Conservation (phyloP, 2,113 vertebrate genomes). For the Sitta europaea region DNA sequence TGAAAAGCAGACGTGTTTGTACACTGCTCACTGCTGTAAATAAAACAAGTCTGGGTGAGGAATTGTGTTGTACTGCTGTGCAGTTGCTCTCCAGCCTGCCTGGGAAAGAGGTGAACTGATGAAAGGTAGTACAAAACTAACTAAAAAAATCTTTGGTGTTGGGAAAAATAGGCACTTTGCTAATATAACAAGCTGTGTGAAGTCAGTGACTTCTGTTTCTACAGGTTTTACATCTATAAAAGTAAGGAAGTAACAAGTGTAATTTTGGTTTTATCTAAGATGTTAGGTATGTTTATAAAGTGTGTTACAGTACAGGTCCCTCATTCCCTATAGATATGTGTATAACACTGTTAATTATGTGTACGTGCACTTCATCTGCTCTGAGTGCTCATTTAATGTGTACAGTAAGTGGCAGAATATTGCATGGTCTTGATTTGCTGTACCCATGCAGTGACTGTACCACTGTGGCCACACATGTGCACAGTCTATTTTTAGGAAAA, state of each 20-base stretch:
- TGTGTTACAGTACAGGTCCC: background rate
- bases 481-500: background rate
- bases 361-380: background rate
- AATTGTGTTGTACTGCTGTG: background rate
- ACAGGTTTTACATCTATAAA: background rate
- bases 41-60: slow-evolving; percentile 4
- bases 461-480: background rate
- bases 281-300: background rate
- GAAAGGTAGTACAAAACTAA: background rate
- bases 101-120: background rate
- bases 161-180: background rate
- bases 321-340: background rate
- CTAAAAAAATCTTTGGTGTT: background rate
- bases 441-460: background rate
- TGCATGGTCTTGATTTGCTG: background rate
- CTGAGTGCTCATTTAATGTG: background rate
- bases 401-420: background rate
- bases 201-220: background rate
- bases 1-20: slow-evolving; percentile 56
- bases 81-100: background rate
- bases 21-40: background rate
- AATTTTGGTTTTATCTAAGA: background rate
- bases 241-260: background rate
- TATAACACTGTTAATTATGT: background rate
- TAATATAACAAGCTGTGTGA: background rate